Evolutionary conservation across 2,113 vertebrate species (phyloP), one percentile per base, ranked within the genome.

Genomic region (Macroglossus sobrinus): DNA sequence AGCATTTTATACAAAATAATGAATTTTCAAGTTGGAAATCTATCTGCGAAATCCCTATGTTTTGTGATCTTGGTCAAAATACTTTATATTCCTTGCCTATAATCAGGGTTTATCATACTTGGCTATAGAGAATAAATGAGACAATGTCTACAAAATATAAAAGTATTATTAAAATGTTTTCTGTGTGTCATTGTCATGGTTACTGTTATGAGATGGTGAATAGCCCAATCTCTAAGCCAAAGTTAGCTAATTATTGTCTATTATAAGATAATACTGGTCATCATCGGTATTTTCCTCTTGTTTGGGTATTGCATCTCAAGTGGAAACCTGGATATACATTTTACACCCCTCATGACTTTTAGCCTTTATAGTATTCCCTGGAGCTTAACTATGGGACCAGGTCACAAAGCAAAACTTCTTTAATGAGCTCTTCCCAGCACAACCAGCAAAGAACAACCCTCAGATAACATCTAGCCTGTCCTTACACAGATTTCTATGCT

Each of bases 391-490:
- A 24, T 84, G 87, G 79, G 79, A 89, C 45, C 45, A 76, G 90
- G 68, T 68, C 92, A 93, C 72, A 82, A 82, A 57, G 86, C 22
- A 89, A 92, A 86, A 75, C 78, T 66, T 43, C 91, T 72, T 1
- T 96, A 96, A 94, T 75, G 87, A 96, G 74, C 59, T 91, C 63
- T 47, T 86, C 59, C 28, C 72, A 38, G 64, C 26, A 50, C 1
- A 72, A 22, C 66, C 30, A 84, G 47, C 64, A 53, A 75, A 69
- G 76, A 84, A 76, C 30, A 94, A 63, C 26, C 30, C 61, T 55
- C 40, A 0, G 18, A 50, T 72, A 84, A 76, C 9, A 66, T 55
- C 22, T 63, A 81, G 82, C n/a, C 35, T 91, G 47, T 81, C 28
- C 45, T 90, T n/a, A 45, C 21, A 33, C 55, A 57, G 85, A 76